These are phyloP conservation scores for Thunnus maccoyii DNA, from an alignment of 2,113 vertebrate species.

Conservation along the genomic window DNA sequence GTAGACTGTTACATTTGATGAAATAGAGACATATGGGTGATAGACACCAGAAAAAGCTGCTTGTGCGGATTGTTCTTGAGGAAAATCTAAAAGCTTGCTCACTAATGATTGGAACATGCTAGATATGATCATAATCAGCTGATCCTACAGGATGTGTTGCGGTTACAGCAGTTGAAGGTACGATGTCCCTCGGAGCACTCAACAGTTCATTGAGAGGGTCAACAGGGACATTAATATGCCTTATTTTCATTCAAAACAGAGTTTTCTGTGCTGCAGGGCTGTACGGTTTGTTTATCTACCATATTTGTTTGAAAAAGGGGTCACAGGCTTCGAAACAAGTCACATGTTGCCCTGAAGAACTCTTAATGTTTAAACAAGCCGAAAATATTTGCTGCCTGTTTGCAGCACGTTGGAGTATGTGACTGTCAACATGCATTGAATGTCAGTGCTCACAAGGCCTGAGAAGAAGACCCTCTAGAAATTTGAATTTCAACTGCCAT, in stretches of 20 bases:
- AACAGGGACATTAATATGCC: not conserved
- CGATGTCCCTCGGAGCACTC: not conserved
- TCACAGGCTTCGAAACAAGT: slow-evolving; percentile 17
- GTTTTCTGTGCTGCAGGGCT: not conserved
- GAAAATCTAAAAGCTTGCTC: no score
- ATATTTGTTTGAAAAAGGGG: not conserved
- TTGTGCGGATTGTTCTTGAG: no score
- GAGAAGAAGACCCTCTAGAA: not conserved
- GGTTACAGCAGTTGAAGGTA: no score
- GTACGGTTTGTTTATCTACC: slow-evolving; percentile 7
- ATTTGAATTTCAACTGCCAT: slow-evolving; percentile 26
- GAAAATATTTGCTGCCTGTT: slow-evolving; percentile 44
- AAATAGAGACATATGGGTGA: no score
- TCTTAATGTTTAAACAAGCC: slow-evolving; percentile 26
- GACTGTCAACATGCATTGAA: slow-evolving; percentile 22
- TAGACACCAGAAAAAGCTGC: no score
- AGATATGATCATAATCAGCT: no score
- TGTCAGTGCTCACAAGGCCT: not conserved
- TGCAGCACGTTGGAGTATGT: slow-evolving; percentile 5
- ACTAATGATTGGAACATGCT: no score
- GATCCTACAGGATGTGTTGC: no score
- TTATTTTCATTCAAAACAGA: slow-evolving; percentile 8
- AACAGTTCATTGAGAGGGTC: not conserved
- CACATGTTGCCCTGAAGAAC: slow-evolving; percentile 26
- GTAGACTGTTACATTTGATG: no score